Conservation (phyloP, 2,113 vertebrate species). For the Onychorhynchus coronatus region DNA sequence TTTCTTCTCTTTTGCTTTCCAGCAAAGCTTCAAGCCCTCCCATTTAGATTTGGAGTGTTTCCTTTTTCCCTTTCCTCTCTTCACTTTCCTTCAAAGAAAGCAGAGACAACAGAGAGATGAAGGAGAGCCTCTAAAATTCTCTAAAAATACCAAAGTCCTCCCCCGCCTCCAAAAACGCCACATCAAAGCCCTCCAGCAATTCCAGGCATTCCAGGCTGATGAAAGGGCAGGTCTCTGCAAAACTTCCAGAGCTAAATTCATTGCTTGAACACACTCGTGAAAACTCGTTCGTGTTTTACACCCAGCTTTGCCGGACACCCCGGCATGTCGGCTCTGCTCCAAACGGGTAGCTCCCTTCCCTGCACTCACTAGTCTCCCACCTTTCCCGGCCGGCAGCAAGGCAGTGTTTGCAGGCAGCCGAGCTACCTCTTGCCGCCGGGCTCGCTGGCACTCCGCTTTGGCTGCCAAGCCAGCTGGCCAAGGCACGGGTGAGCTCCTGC, state of each 20-base stretch:
- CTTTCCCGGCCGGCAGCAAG: background rate
- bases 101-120: background rate
- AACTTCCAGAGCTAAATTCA: background rate
- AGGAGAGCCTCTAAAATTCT: slow-evolving; percentile 30
- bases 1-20: slow-evolving; percentile 48
- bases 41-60: background rate
- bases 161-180: background rate
- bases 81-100: background rate
- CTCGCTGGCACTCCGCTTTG: fast-evolving
- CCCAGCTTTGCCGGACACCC: background rate
- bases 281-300: background rate
- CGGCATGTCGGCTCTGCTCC: fast-evolving
- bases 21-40: slow-evolving; percentile 22
- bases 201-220: background rate
- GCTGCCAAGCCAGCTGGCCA: background rate
- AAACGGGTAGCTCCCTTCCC: background rate
- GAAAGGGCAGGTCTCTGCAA: background rate
- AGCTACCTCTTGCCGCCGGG: background rate
- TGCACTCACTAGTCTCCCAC: fast-evolving
- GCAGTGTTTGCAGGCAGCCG: background rate
- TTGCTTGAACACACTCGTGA: background rate
- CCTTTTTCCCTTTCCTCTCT: background rate
- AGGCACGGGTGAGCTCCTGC: fast-evolving
- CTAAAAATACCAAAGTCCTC: slow-evolving; percentile 14
- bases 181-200: background rate